Percentiles rank a stretch among this genome's conserved stretches.
These are phyloP conservation scores for Amblyjoppa fuscipennis DNA, from an alignment of 2,888 invertebrate species.

Conservation along the genomic window DNA sequence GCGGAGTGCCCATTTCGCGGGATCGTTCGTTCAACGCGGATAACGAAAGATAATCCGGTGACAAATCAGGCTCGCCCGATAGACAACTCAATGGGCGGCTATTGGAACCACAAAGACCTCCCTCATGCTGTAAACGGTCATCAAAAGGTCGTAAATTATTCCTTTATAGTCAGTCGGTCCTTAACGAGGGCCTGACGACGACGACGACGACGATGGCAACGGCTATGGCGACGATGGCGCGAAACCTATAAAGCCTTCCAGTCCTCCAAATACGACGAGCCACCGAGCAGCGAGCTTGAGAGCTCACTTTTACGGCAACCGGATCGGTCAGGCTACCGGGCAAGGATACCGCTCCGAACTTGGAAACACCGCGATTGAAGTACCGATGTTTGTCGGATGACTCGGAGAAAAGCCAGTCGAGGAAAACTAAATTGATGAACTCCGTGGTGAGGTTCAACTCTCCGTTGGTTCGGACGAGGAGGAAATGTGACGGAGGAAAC, in stretches of 20 bases:
- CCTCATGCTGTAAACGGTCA: conserved; percentile 23
- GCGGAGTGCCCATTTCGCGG: not conserved
- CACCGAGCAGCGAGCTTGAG: conserved; percentile 8
- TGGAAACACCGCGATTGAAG: not conserved
- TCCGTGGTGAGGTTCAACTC: not conserved
- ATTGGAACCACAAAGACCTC: not conserved
- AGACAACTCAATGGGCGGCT: conserved; percentile 2
- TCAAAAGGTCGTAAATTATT: conserved; percentile 54
- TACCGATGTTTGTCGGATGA: conserved; percentile 10
- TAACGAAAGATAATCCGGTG: not conserved
- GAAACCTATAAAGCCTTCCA: conserved; percentile 46
- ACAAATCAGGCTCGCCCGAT: conserved; percentile 14
- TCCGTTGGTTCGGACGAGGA: not conserved
- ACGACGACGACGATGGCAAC: conserved; percentile 35
- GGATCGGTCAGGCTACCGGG: not conserved
- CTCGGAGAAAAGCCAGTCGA: conserved; percentile 5
- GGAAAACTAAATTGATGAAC: conserved; percentile 23
- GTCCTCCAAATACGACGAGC: conserved; percentile 34
- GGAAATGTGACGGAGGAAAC: not conserved
- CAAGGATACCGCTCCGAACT: not conserved
- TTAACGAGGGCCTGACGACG: conserved; percentile 31
- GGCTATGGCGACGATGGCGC: conserved; percentile 18
- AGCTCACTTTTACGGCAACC: conserved; percentile 22
- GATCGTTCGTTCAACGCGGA: conserved; percentile 2
- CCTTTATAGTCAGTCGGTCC: conserved; percentile 49